A percentile compares a stretch with the other conserved stretches of the same genome.
These are phyloP conservation scores for Yoshiicerus persimilis DNA, from an alignment of 1,140 invertebrate genomes.

Conservation along the genomic window DNA sequence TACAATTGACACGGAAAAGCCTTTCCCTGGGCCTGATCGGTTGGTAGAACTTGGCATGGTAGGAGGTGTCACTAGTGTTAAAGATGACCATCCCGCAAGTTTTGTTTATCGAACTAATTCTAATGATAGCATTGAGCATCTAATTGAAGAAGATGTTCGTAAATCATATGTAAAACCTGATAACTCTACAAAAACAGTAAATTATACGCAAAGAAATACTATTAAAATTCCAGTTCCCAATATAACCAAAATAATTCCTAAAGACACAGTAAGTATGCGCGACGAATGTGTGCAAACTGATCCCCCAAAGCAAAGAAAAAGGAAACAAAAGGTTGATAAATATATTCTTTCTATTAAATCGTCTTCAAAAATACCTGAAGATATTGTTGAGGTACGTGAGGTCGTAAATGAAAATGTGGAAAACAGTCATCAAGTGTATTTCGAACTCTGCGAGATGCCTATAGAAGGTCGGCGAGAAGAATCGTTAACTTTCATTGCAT, in stretches of 20 bases:
- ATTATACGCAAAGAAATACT: neutral
- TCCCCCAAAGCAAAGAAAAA: neutral
- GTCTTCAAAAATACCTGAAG: neutral
- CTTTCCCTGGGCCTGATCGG: neutral
- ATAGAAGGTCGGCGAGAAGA: neutral
- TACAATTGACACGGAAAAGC: neutral
- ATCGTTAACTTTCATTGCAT: neutral
- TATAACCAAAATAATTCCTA: neutral
- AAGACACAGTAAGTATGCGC: neutral
- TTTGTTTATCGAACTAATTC: conserved; percentile 22
- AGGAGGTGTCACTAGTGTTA: neutral
- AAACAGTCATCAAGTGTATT: neutral
- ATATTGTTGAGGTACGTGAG: neutral
- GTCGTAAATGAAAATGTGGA: neutral
- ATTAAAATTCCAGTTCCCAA: neutral
- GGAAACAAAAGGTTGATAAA: neutral
- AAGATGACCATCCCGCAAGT: neutral
- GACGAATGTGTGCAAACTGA: neutral
- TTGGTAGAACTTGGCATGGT: neutral
- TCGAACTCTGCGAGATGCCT: neutral
- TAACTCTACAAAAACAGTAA: no score
- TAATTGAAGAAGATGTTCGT: neutral
- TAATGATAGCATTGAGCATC: neutral
- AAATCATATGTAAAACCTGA: neutral
- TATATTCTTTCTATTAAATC: neutral